Conservation (phyloP, 2,797 vertebrate genomes). For the Acestrorhynchus altus region DNA sequence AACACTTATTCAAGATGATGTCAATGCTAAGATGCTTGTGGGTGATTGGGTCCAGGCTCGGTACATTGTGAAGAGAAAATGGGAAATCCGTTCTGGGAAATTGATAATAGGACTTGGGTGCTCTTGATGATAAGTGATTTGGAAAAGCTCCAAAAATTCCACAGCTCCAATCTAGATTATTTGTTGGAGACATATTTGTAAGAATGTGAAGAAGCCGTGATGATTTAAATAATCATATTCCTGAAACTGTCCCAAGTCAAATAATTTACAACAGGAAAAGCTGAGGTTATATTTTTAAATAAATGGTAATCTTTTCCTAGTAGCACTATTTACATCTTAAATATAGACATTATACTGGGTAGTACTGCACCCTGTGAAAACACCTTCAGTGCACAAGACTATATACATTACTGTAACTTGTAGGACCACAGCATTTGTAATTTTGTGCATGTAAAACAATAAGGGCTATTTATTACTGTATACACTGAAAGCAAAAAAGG, state of each 20-base stretch:
- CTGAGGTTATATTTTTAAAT: neutral
- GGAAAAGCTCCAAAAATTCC: neutral
- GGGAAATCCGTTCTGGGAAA: slow-evolving; percentile 10
- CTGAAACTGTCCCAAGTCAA: slow-evolving; percentile 8
- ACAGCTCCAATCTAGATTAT: neutral
- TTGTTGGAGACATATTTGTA: neutral
- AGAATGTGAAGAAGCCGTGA: neutral
- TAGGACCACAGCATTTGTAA: neutral
- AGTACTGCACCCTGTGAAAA: slow-evolving; percentile 1
- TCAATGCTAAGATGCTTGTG: no score
- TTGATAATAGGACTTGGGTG: neutral
- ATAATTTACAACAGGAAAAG: neutral
- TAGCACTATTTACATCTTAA: neutral
- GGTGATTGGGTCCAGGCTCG: no score
- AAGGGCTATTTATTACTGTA: no score
- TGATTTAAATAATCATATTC: slow-evolving; percentile 1
- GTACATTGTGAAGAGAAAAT: neutral
- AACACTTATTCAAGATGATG: no score
- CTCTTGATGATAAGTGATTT: neutral
- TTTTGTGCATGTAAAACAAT: no score
- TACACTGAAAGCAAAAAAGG: no score
- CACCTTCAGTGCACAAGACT: neutral
- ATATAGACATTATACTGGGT: neutral
- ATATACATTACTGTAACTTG: neutral
- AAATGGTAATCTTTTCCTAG: neutral